Base-by-base conservation (phyloP, 2,888 invertebrate genomes). In the Adela reaumurella region DNA sequence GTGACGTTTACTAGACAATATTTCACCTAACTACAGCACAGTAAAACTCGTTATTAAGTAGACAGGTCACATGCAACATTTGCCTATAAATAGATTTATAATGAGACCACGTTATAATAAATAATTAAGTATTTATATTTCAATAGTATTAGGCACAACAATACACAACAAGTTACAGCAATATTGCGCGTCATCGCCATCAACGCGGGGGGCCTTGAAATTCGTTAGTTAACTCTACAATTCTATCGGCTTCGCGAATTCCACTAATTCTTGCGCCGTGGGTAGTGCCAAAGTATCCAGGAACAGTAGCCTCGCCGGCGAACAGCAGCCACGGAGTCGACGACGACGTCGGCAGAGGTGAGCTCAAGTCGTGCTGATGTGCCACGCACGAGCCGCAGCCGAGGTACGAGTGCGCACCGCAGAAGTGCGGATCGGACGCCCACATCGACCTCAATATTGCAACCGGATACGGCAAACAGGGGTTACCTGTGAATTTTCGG, bases 231-330 rank as follows among this genome's bases (percentile, higher is more conserved):
- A 87, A 62, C 56, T 84, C 78, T 54, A 88, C 78, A 51, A 91
- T 83, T 52, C 90, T 81, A 60, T 91, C 86, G 0, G 92, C 92
- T 70, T 92, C 92, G 35, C 91, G 79, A 55, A 91, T 86, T 2
- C 92, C 92, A 59, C 90, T 90, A 46, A 89, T 65, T 51, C 89
- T 78, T 3, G 92, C 92, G 2, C 90, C 92, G 58, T 92, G 90
- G 0, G 88, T 85, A 1, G 91, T 90, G 17, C 89, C 89, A 56
- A 87, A 90, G 57, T 88, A 88, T 18, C 87, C 85, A 1, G 87
- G 83, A 29, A 87, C 86, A 0, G 91, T 91, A 1, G 91, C 92
- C 69, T 92, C 92, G 1, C 92, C 92, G 14, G 92, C 92, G 66
- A 92, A 92, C 44, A 91, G 64, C 45, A 92, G 64, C 47, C 83